Evolutionary conservation across 2,113 vertebrate genomes (phyloP).

Genomic region (Heterochromis multidens): DNA sequence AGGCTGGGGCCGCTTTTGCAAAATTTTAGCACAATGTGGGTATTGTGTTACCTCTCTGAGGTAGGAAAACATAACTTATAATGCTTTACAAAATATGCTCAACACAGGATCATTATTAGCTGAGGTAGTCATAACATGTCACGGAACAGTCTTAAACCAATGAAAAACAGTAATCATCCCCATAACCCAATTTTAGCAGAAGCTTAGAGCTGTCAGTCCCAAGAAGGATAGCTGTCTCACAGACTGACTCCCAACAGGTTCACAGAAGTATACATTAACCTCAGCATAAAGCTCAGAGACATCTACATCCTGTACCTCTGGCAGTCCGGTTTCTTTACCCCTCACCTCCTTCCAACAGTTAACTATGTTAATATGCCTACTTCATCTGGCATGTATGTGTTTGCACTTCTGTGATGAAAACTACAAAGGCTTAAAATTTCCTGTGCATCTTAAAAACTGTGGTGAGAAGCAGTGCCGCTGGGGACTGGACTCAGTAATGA

Average conservation of each 20-base stretch:
- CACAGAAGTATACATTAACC: slow-evolving; percentile 38
- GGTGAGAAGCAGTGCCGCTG: slow-evolving; percentile 10
- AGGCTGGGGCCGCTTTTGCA: background rate
- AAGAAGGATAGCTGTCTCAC: background rate
- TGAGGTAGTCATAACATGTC: slow-evolving; percentile 60
- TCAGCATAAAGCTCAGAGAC: slow-evolving; percentile 28
- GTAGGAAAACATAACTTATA: slow-evolving; percentile 26
- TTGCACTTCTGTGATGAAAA: background rate
- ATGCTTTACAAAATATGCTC: slow-evolving; percentile 6
- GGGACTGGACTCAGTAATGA: slow-evolving; percentile 50
- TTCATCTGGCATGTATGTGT: background rate
- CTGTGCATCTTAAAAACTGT: slow-evolving; percentile 31
- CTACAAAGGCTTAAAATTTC: slow-evolving; percentile 23
- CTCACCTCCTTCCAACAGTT: background rate
- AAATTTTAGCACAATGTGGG: background rate
- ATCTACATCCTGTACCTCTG: slow-evolving; percentile 8
- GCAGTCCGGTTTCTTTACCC: slow-evolving; percentile 20
- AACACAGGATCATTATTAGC: slow-evolving; percentile 35
- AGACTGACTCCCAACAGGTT: slow-evolving; percentile 5
- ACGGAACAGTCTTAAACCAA: slow-evolving; percentile 19
- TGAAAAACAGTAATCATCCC: slow-evolving; percentile 54
- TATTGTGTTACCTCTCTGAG: slow-evolving; percentile 33
- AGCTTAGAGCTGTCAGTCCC: slow-evolving; percentile 22
- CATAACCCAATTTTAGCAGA: slow-evolving; percentile 51
- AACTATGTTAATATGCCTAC: slow-evolving; percentile 10